Conservation (phyloP, 2,888 invertebrate genomes). For the Drosophila flavopinicola region DNA sequence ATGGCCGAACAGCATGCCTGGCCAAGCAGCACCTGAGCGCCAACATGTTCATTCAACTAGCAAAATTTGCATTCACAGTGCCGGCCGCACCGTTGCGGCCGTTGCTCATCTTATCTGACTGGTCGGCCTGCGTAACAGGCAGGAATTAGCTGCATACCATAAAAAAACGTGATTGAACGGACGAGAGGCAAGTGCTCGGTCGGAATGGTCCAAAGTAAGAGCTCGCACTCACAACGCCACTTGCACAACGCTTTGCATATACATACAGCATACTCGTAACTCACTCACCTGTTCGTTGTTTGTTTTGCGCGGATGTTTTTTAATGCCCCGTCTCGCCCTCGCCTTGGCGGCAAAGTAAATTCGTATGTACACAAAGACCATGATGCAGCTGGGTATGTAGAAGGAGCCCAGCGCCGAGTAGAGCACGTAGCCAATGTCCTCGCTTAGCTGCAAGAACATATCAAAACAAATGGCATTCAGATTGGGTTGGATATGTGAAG, state of each 20-base stretch:
- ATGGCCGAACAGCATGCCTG: constrained; percentile 10
- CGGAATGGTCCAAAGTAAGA: constrained; percentile 5
- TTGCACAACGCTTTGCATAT: no score
- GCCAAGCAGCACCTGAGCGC: neutral
- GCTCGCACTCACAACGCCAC: neutral
- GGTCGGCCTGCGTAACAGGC: constrained; percentile 11
- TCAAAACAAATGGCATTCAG: constrained; percentile 12
- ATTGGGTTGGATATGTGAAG: constrained; percentile 7
- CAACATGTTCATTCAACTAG: constrained; percentile 54
- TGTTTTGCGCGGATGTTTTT: constrained; percentile 89
- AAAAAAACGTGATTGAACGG: constrained; percentile 18
- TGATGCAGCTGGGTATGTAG: constrained; percentile 99
- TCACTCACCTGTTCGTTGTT: constrained; percentile 84
- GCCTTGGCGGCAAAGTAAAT: constrained; percentile 98
- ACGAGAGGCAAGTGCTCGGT: neutral
- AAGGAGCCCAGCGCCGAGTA: constrained; percentile 99
- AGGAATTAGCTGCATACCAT: constrained; percentile 35
- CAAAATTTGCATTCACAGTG: constrained; percentile 53
- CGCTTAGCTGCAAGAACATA: constrained; percentile 90
- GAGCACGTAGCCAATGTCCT: constrained; percentile 98
- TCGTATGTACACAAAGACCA: constrained; percentile 99
- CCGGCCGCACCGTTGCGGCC: constrained; percentile 9
- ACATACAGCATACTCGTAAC: neutral
- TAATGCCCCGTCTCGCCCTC: constrained; percentile 93
- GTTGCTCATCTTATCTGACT: constrained; percentile 16